Conservation (phyloP, 2,888 invertebrate genomes). For the Pachymerium ferrugineum region DNA sequence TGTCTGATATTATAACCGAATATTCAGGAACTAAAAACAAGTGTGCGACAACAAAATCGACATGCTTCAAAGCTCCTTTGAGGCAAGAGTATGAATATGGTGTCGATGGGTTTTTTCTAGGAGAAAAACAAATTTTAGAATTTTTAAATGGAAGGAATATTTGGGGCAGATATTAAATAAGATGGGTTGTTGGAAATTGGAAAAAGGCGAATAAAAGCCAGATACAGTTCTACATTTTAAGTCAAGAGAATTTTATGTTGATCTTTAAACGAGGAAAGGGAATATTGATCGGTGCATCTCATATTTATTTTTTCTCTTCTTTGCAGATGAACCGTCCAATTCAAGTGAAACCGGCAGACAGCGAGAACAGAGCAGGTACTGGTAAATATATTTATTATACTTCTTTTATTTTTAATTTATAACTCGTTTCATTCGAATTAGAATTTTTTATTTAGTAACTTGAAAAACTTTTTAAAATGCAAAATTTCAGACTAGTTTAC, state of each 20-base stretch:
- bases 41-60: not conserved
- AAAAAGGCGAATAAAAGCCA: not conserved
- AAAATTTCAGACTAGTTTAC: too few relatives aligned
- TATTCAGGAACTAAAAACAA: not conserved
- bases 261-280: not conserved
- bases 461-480: too few relatives aligned
- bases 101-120: not conserved
- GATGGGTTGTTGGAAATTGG: not conserved
- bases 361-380: slow-evolving; percentile 93
- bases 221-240: not conserved
- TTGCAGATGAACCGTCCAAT: slow-evolving; percentile 99
- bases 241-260: not conserved
- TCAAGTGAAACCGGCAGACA: slow-evolving; percentile 99
- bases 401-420: not conserved
- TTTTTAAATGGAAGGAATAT: not conserved
- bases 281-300: not conserved
- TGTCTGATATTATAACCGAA: slow-evolving; percentile 30
- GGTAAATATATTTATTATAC: not conserved
- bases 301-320: slow-evolving; percentile 43
- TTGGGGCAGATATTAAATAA: not conserved
- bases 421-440: not conserved
- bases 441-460: not conserved
- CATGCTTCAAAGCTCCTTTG: slow-evolving; percentile 10
- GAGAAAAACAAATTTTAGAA: not conserved
- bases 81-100: not conserved